Base-by-base conservation (phyloP, 2,113 vertebrate species). In the Ascaphus truei region DNA sequence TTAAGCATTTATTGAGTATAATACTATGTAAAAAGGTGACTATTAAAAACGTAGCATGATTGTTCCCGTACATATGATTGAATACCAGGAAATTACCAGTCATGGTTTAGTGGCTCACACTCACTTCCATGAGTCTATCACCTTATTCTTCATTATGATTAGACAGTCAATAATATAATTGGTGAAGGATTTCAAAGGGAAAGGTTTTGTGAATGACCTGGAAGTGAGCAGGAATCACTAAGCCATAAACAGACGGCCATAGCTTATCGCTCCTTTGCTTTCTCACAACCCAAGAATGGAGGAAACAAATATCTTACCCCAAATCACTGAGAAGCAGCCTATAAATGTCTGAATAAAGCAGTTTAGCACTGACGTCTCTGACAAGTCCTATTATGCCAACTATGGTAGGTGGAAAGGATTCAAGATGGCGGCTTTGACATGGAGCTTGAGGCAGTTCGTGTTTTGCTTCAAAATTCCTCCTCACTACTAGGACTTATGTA, bases 81-180 rank as follows among this genome's bases (percentile, higher is more conserved):
- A 61, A 37, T 53, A 58, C 20, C 31, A 61, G 67, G 67, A 71
- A 71, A 71, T 52, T 48, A 61, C 59, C 45, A 61, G 67, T 71
- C 67, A 71, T 37, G 47, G 56, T 29, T 71, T 61, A 53, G 16
- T 41, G 33, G 33, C 25, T 71, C 7, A 51, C 33, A 39, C 57
- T 61, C 67, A 41, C n/a, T 27, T 52, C 67, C 11, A 37, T 20
- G 22, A 22, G n/a, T 61, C 43, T 39, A 48, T 29, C 67, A 52
- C 67, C 43, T 71, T 60, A 61, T 71, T 71, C 41, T 51, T 71
- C 47, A 69, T 58, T 31, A 51, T 69, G 15, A 30, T 58, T 47
- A 25, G 66, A 68, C 66, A 68, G 30, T 58, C 66, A 68, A 60
- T 68, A 58, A 68, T 37, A 71, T 60, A 71, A 71, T 60, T 61